Conservation (phyloP, 1,140 invertebrate species). For the Harlomillsia oculata region DNA sequence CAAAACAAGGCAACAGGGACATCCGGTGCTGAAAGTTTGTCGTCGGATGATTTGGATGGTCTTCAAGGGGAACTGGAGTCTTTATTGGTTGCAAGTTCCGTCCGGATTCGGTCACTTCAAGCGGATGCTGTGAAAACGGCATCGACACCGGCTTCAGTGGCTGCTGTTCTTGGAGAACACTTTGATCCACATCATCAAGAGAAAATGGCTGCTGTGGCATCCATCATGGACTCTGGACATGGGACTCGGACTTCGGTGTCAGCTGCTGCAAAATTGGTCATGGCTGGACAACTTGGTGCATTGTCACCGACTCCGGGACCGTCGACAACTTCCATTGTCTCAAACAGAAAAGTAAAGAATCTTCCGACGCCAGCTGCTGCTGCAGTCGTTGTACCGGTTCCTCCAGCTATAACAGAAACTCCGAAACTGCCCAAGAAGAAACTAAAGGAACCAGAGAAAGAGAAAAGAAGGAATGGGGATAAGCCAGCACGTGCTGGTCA, state of each 20-base stretch:
- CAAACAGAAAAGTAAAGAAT: constrained; percentile 1
- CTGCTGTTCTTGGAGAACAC: constrained; percentile 24
- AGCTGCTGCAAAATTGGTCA: constrained; percentile 30
- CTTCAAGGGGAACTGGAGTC: constrained; percentile 81
- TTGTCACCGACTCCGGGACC: background rate
- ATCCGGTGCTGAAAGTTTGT: too few relatives aligned
- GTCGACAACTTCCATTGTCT: background rate
- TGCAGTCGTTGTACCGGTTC: background rate
- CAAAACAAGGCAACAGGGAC: too few relatives aligned
- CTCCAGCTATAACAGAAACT: background rate
- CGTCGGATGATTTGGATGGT: constrained; percentile 71
- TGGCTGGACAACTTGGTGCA: constrained; percentile 3
- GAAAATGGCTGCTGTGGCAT: constrained; percentile 31
- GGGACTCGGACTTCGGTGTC: constrained; percentile 33
- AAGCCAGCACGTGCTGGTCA: constrained; percentile 27
- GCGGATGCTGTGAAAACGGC: constrained; percentile 57
- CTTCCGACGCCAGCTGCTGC: background rate
- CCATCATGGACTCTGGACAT: constrained; percentile 30
- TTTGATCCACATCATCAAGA: constrained; percentile 32
- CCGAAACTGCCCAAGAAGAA: constrained; percentile 30
- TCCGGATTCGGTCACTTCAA: constrained; percentile 67
- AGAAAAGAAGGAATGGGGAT: constrained; percentile 6
- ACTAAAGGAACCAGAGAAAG: constrained; percentile 20
- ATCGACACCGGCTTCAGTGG: background rate
- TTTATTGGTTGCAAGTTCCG: constrained; percentile 66